Evolutionary conservation across 2,888 invertebrate species (phyloP).

Genomic region (Herminia tarsipennalis): DNA sequence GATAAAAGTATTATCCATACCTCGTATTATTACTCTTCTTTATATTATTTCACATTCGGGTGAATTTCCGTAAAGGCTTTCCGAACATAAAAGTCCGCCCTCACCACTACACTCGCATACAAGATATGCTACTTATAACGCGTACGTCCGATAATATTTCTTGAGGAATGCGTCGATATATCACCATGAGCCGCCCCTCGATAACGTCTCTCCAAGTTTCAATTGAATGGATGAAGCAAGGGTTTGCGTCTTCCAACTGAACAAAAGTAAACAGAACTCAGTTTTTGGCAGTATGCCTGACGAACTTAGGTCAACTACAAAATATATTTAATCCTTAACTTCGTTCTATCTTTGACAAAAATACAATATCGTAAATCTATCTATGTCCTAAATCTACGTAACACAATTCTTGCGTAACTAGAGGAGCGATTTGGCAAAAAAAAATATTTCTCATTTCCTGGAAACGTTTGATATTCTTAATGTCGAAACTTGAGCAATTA

Average conservation of each 20-base stretch:
- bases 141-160: conserved; percentile 70
- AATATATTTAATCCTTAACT: conserved; percentile 6
- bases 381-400: background rate
- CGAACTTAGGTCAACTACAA: conserved; percentile 9
- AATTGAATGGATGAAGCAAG: conserved; percentile 58
- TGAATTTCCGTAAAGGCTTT: conserved; percentile 43
- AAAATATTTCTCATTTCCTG: conserved; percentile 23
- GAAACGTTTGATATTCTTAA: conserved; percentile 34
- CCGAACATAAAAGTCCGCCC: conserved; percentile 41
- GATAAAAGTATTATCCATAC: conserved; percentile 25
- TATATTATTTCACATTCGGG: conserved; percentile 36
- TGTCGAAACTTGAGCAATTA: conserved; percentile 39
- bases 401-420: conserved; percentile 7
- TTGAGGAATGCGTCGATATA: conserved; percentile 72
- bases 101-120: conserved; percentile 44
- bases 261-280: conserved; percentile 20
- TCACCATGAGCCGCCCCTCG: conserved; percentile 70
- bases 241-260: conserved; percentile 25
- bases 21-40: conserved; percentile 33
- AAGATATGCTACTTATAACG: conserved; percentile 60
- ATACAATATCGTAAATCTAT: background rate
- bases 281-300: conserved; percentile 26
- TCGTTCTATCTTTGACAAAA: background rate
- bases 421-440: conserved; percentile 8
- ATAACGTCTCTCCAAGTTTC: conserved; percentile 68